Evolutionary conservation across 2,797 vertebrate species (phyloP).

Genomic region (Enteromius fasciolatus): DNA sequence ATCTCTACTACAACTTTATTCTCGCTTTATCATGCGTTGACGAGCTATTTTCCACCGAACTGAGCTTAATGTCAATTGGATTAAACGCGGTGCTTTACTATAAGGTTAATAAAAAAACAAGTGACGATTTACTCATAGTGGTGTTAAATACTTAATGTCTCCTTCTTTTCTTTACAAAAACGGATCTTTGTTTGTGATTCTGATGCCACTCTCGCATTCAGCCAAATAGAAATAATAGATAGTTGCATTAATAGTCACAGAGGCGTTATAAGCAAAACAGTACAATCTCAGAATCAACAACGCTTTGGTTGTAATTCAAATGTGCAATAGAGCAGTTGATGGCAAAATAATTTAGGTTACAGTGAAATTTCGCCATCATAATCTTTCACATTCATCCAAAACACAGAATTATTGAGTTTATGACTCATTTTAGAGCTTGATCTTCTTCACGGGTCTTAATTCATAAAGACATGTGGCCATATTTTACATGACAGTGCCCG

Average conservation of each 20-base stretch:
- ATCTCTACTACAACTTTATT: background rate
- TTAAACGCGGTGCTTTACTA: slow-evolving; percentile 24
- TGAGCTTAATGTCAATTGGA: slow-evolving; percentile 16
- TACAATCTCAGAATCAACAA: background rate
- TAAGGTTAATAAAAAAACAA: slow-evolving; percentile 30
- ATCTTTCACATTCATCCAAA: background rate
- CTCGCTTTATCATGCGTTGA: background rate
- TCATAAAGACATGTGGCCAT: background rate
- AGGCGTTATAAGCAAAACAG: background rate
- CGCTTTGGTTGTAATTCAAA: background rate
- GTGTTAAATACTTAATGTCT: background rate
- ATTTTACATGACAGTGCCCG: background rate
- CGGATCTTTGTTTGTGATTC: background rate
- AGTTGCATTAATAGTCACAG: background rate
- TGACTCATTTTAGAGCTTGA: background rate
- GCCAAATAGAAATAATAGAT: background rate
- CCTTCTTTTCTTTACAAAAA: background rate
- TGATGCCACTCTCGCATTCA: background rate
- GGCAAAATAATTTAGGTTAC: background rate
- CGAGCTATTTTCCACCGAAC: slow-evolving; percentile 15
- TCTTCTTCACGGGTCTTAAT: background rate
- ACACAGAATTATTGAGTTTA: background rate
- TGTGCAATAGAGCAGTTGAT: background rate
- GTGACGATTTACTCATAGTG: background rate
- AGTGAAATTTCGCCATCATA: background rate